Evolutionary conservation across 2,888 invertebrate genomes (phyloP), one percentile per base, ranked within the genome.

Genomic region (Hypomecis punctinalis): DNA sequence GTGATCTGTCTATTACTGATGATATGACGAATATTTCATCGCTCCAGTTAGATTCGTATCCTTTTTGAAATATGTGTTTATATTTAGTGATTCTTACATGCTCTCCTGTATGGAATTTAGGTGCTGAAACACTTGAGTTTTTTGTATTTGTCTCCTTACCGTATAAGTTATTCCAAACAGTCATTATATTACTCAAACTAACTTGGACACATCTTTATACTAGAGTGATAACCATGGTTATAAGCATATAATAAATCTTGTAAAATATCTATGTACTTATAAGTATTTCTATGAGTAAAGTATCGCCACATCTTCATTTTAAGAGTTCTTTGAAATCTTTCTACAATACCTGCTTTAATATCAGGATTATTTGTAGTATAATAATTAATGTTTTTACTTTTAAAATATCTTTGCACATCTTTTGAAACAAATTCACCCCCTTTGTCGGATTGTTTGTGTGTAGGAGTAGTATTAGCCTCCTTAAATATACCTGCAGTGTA

Each of bases 31-130:
- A 77, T 46, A 77, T 71, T 72, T 77, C 74, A 70, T 76, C 75
- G 69, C 76, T 78, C 76, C 76, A 76, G 51, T 76, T 76, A 6
- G 76, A 63, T 70, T 76, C 73, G 65, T 76, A 77, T 4, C 76
- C 72, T 62, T 76, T 76, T 70, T 74, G 66, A 66, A 74, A 76
- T 43, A 73, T 63, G 33, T 77, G 75, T 67, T 75, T 76, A 60
- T 70, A 67, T 63, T 75, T 77, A 5, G 76, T 74, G 37, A 75
- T 75, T 62, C 68, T 64, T n/a, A 68, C 62, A 55, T 64, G 53
- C 13, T 68, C 62, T n/a, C 62, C 60, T 1, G 65, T 37, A 46
- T 53, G 37, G 8, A 65, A 65, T 53, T 63, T 65, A n/a, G 65
- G 60, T 39, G 37, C 35, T 46, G 37, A 37, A 35, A 9, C 53